These are phyloP conservation scores for Drosophila anceps DNA, from an alignment of 2,888 invertebrate genomes.

Conservation along the genomic window DNA sequence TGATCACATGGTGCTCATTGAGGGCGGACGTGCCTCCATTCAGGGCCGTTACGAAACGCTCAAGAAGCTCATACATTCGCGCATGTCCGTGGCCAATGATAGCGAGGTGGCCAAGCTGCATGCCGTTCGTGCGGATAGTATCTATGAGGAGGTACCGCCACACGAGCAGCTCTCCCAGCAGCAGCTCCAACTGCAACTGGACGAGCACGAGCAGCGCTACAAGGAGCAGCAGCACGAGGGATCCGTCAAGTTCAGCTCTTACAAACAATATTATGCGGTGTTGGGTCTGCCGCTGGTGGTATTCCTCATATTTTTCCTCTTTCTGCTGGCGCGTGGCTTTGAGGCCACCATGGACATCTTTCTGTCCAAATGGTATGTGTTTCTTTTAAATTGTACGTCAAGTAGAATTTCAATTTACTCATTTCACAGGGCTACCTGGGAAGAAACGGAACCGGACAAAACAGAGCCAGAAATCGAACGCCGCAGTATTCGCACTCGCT, in stretches of 20 bases:
- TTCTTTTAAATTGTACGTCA: neutral
- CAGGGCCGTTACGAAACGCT: conserved; percentile 85
- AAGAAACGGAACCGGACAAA: conserved; percentile 84
- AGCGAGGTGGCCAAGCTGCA: conserved; percentile 68
- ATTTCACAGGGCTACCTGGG: conserved; percentile 83
- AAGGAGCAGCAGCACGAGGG: conserved; percentile 88
- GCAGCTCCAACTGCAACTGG: conserved; percentile 87
- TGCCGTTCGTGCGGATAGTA: conserved; percentile 74
- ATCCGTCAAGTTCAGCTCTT: conserved; percentile 87
- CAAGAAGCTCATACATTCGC: conserved; percentile 86
- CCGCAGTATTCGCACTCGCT: conserved; percentile 60
- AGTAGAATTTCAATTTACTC: neutral
- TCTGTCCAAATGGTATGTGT: conserved; percentile 89
- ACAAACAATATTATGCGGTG: conserved; percentile 87
- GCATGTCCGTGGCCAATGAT: conserved; percentile 77
- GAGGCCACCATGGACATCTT: conserved; percentile 91
- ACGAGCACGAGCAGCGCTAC: conserved; percentile 72
- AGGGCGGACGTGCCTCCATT: conserved; percentile 84
- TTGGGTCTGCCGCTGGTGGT: conserved; percentile 85
- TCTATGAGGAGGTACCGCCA: conserved; percentile 59
- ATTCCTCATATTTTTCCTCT: conserved; percentile 84
- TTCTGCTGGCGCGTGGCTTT: conserved; percentile 87
- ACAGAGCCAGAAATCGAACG: conserved; percentile 65
- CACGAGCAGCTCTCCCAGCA: conserved; percentile 85
- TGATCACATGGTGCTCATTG: conserved; percentile 87